Evolutionary conservation across 2,797 vertebrate species (phyloP).

Genomic region (Chelon labrosus): DNA sequence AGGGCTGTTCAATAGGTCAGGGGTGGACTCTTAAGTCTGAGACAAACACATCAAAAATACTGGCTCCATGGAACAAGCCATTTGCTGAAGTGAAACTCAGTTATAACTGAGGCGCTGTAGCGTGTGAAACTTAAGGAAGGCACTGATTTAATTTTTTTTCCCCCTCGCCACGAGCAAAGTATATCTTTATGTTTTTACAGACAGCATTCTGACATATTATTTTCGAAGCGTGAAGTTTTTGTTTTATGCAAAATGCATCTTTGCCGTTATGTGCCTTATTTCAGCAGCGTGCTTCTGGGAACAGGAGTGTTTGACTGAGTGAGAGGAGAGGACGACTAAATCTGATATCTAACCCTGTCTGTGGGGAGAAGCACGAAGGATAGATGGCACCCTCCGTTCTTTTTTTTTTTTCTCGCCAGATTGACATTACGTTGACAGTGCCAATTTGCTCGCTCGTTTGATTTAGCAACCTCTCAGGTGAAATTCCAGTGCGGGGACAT

Average conservation of each 20-base stretch:
- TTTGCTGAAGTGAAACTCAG: conserved; percentile 43
- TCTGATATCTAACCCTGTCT: conserved; percentile 1
- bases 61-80: conserved; percentile 54
- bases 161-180: not conserved
- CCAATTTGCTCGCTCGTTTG: conserved; percentile 49
- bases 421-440: conserved; percentile 48
- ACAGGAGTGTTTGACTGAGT: not conserved
- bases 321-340: conserved; percentile 7
- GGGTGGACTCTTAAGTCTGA: conserved; percentile 26
- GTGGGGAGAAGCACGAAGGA: conserved; percentile 2
- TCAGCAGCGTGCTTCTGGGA: conserved; percentile 10
- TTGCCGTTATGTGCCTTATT: conserved; percentile 8
- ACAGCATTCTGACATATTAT: conserved; percentile 23
- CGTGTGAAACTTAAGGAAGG: conserved; percentile 59
- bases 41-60: conserved; percentile 33
- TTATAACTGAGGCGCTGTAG: conserved; percentile 43
- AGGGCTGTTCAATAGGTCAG: conserved; percentile 42
- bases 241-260: not conserved
- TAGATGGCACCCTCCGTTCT: conserved; percentile 14
- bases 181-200: conserved; percentile 11
- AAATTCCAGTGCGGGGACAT: conserved; percentile 56
- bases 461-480: conserved; percentile 62
- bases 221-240: conserved; percentile 8
- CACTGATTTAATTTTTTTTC: conserved; percentile 11
- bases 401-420: conserved; percentile 30